Percentiles rank a stretch among this genome's conserved stretches.
phyloP scores from a whole-genome alignment of 2,797 vertebrate genomes.

The Petrocephalus schoutedeni region DNA sequence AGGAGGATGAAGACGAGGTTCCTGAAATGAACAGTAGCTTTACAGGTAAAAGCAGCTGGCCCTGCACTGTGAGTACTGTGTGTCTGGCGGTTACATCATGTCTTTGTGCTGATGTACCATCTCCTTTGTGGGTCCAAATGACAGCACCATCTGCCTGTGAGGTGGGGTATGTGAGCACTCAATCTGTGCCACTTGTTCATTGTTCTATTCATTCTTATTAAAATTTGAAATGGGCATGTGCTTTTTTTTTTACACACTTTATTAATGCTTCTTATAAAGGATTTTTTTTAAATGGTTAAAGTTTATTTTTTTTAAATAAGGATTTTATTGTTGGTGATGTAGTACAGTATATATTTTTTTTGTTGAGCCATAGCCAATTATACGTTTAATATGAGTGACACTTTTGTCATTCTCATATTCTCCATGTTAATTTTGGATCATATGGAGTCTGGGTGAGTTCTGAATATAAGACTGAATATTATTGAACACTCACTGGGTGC shows the following conservation, averaged over 20 bases:
- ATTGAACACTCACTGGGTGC: background rate
- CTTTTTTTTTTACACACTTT: background rate
- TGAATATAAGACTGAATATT: background rate
- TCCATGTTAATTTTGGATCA: background rate
- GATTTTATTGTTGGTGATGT: background rate
- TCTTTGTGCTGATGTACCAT: slow-evolving; percentile 53
- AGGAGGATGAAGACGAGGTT: slow-evolving; percentile 82
- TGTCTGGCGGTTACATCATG: slow-evolving; percentile 63
- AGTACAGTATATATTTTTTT: background rate
- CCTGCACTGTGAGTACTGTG: slow-evolving; percentile 26
- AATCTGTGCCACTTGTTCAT: background rate
- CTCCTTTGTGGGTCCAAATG: slow-evolving; percentile 37
- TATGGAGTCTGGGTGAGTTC: background rate
- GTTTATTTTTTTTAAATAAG: background rate
- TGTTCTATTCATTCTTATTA: background rate
- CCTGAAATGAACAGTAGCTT: slow-evolving; percentile 99
- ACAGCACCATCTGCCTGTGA: slow-evolving; percentile 63
- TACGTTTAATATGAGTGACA: background rate
- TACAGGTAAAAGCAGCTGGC: slow-evolving; percentile 77
- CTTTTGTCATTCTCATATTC: background rate
- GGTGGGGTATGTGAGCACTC: slow-evolving; percentile 39
- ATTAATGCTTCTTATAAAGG: background rate
- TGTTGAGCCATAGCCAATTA: background rate
- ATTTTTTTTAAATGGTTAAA: background rate
- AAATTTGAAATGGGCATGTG: background rate